A percentile compares a stretch with the other conserved stretches of the same genome.
phyloP scores from a whole-genome alignment of 2,797 vertebrate species.

The Acanthopagrus latus region DNA sequence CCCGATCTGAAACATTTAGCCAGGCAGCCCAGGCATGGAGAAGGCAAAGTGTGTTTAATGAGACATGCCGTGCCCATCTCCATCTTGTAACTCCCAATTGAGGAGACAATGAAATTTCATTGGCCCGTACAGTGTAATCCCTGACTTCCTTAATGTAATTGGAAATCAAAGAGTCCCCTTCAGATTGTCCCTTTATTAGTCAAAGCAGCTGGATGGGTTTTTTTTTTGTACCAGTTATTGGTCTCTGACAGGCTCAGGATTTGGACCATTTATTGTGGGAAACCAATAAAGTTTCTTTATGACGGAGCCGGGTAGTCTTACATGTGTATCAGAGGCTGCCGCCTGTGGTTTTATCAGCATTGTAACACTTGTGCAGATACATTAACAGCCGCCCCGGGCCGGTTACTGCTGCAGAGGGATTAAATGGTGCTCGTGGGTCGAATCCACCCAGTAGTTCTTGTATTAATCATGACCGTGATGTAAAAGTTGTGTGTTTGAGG shows the following conservation, averaged over 20 bases:
- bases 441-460: slow-evolving; percentile 3
- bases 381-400: slow-evolving; percentile 27
- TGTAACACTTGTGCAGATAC: slow-evolving; percentile 47
- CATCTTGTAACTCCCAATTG: slow-evolving; percentile 73
- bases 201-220: slow-evolving; percentile 58
- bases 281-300: slow-evolving; percentile 71
- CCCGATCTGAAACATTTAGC: slow-evolving; percentile 44
- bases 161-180: slow-evolving; percentile 69
- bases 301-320: slow-evolving; percentile 43
- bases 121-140: slow-evolving; percentile 72
- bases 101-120: slow-evolving; percentile 77
- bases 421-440: slow-evolving; percentile 40
- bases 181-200: slow-evolving; percentile 70
- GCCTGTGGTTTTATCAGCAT: slow-evolving; percentile 52
- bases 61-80: slow-evolving; percentile 68
- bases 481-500: slow-evolving; percentile 13
- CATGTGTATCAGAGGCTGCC: slow-evolving; percentile 30
- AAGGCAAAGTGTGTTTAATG: slow-evolving; percentile 73
- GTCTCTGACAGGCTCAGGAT: slow-evolving; percentile 53
- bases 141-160: slow-evolving; percentile 75
- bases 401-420: slow-evolving; percentile 36
- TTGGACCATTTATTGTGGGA: slow-evolving; percentile 61
- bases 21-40: slow-evolving; percentile 31
- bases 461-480: slow-evolving; percentile 11
- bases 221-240: slow-evolving; percentile 52